These are phyloP conservation scores for Neotoxoptera formosana DNA, from an alignment of 1,140 invertebrate genomes.

Conservation along the genomic window DNA sequence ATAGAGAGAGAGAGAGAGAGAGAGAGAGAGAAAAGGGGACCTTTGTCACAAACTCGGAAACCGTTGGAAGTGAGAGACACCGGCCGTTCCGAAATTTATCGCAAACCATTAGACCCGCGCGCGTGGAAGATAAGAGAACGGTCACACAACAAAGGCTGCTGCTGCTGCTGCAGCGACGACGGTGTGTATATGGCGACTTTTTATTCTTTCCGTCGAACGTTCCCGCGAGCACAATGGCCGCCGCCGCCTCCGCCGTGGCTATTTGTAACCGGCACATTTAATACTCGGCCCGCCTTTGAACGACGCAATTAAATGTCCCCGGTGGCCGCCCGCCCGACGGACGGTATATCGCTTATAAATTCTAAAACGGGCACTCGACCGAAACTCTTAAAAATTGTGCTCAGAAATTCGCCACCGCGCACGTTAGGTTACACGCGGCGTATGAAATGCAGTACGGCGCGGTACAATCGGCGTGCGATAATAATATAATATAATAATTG, in stretches of 20 bases:
- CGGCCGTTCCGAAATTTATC: conserved; percentile 49
- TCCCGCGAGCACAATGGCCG: background rate
- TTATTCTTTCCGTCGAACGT: conserved; percentile 19
- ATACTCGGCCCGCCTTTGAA: conserved; percentile 3
- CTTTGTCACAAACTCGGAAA: conserved; percentile 48
- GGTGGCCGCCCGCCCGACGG: background rate
- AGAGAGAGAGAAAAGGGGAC: background rate
- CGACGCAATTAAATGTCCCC: background rate
- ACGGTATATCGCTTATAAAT: background rate
- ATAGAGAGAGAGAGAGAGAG: background rate
- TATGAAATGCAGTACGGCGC: background rate
- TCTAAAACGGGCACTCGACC: background rate
- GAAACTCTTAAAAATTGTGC: conserved; percentile 23
- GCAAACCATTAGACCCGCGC: conserved; percentile 53
- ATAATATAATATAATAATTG: no score
- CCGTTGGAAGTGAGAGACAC: conserved; percentile 22
- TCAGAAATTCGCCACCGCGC: no score
- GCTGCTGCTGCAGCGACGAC: no score
- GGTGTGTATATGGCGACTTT: background rate
- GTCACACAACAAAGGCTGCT: conserved; percentile 26
- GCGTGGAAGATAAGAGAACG: conserved; percentile 27
- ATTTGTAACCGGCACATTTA: conserved; percentile 24
- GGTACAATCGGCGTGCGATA: background rate
- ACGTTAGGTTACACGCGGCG: no score
- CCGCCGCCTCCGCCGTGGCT: background rate